These are phyloP conservation scores for Lacanobia oleracea DNA, from an alignment of 2,888 invertebrate species.

Conservation along the genomic window DNA sequence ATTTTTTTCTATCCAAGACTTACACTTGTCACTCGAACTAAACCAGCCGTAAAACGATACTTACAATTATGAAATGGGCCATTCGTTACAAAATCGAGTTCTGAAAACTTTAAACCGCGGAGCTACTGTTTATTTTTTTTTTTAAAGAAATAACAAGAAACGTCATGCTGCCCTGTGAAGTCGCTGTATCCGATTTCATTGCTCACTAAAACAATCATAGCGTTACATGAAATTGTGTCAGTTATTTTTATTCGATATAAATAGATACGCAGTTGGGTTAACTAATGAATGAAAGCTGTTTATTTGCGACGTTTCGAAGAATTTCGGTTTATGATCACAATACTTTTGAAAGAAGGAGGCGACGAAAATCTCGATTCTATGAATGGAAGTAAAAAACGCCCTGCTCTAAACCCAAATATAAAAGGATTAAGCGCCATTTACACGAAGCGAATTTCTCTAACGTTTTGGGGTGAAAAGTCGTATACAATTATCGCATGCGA, in stretches of 20 bases:
- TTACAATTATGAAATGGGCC: conserved; percentile 48
- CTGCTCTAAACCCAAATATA: not conserved
- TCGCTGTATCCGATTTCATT: conserved; percentile 69
- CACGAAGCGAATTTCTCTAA: too few species aligned
- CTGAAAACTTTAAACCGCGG: conserved; percentile 39
- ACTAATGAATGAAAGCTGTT: conserved; percentile 31
- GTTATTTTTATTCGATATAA: conserved; percentile 66
- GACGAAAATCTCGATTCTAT: not conserved
- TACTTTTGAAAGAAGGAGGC: not conserved
- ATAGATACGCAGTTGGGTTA: conserved; percentile 39
- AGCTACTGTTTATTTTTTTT: conserved; percentile 51
- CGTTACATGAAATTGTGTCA: conserved; percentile 69
- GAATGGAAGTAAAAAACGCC: not conserved
- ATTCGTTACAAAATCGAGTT: conserved; percentile 53
- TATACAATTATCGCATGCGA: too few species aligned
- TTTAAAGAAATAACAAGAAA: conserved; percentile 59
- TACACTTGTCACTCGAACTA: conserved; percentile 23
- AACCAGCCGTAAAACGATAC: conserved; percentile 38
- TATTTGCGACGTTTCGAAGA: conserved; percentile 20
- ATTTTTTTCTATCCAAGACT: not conserved
- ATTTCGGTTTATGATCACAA: not conserved
- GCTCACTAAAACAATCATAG: conserved; percentile 70
- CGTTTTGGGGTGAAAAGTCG: too few species aligned
- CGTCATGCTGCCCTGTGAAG: conserved; percentile 53
- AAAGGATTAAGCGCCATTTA: not conserved